A percentile compares a stretch with the other conserved stretches of the same genome.
Conservation (phyloP, 1,140 invertebrate genomes). For the Aphidius gifuensis region DNA sequence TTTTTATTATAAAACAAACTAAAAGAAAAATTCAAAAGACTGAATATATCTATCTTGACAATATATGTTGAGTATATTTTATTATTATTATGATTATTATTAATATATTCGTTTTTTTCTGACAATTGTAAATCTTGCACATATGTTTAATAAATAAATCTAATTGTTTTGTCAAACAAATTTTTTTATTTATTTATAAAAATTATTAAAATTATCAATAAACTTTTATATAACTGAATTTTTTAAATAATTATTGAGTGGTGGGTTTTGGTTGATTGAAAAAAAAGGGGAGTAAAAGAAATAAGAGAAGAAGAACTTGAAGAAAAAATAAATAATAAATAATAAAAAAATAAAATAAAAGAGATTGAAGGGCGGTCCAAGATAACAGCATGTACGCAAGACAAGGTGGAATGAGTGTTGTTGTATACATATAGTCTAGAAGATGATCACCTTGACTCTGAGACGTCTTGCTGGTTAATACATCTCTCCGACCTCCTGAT, state of each 20-base stretch:
- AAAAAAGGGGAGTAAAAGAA: constrained; percentile 1
- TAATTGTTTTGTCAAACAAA: neutral
- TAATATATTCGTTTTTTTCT: neutral
- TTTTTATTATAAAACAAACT: neutral
- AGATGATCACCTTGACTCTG: constrained; percentile 27
- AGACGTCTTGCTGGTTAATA: constrained; percentile 17
- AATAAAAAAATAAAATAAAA: constrained; percentile 1
- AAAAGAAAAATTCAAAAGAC: constrained; percentile 7
- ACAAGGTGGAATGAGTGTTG: neutral
- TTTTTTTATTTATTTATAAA: neutral
- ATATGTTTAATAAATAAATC: too few relatives aligned
- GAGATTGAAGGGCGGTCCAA: constrained; percentile 9
- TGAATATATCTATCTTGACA: constrained; percentile 16
- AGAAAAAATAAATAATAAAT: neutral
- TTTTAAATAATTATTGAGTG: neutral
- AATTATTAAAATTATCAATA: neutral
- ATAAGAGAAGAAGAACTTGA: constrained; percentile 2
- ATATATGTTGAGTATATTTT: constrained; percentile 8
- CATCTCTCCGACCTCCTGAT: constrained; percentile 5
- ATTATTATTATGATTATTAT: constrained; percentile 11
- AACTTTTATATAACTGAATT: neutral
- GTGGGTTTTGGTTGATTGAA: neutral
- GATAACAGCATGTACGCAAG: constrained; percentile 16
- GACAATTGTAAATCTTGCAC: neutral
- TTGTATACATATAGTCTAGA: constrained; percentile 19